Evolutionary conservation across 2,888 invertebrate genomes (phyloP).

Genomic region (Ophioninae sp.): DNA sequence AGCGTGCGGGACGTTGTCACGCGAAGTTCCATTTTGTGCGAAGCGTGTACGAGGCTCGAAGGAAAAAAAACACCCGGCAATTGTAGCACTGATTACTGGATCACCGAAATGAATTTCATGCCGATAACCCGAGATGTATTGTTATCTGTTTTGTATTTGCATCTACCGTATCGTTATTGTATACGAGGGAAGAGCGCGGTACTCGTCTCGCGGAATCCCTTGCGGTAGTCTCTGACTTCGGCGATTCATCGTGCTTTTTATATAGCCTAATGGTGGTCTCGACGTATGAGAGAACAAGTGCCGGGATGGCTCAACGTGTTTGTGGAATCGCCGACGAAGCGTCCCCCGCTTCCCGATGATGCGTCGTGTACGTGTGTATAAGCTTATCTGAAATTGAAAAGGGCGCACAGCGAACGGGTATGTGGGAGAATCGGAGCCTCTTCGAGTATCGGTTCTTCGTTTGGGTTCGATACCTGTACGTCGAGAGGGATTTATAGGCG

Average conservation of each 20-base stretch:
- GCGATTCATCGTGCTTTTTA: constrained; percentile 55
- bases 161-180: not conserved
- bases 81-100: constrained; percentile 16
- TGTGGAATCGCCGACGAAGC: constrained; percentile 56
- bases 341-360: constrained; percentile 36
- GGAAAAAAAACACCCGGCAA: not conserved
- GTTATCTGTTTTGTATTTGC: not conserved
- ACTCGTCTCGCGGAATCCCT: constrained; percentile 49
- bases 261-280: constrained; percentile 52
- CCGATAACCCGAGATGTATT: constrained; percentile 5
- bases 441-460: not conserved
- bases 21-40: constrained; percentile 59
- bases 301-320: constrained; percentile 52
- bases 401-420: not conserved
- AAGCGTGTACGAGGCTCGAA: not conserved
- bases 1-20: constrained; percentile 58
- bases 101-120: constrained; percentile 6
- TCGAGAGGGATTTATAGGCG: constrained; percentile 6
- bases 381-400: not conserved
- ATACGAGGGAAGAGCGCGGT: constrained; percentile 40
- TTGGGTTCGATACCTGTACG: not conserved
- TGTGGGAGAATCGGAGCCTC: not conserved
- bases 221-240: constrained; percentile 55
- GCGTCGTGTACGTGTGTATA: not conserved
- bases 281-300: not conserved